These are phyloP conservation scores for Drosophila kanapiae DNA, from an alignment of 1,140 invertebrate genomes.

Conservation along the genomic window DNA sequence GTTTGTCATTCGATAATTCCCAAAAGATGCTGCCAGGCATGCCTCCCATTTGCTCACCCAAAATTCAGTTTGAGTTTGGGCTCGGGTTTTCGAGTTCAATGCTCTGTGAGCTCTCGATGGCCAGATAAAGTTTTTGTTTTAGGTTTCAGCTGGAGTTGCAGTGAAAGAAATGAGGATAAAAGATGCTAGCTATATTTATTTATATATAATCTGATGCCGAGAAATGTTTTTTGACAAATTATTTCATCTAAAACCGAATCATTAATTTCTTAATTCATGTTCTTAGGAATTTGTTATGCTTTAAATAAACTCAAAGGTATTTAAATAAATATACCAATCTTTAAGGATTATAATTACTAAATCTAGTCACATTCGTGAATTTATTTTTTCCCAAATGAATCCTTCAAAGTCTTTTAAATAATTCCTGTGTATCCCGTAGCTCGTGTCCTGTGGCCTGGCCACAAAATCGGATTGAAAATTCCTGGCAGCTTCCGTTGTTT, in stretches of 20 bases:
- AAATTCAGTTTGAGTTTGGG: conserved; percentile 12
- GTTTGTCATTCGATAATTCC: conserved; percentile 61
- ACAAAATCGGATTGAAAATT: conserved; percentile 57
- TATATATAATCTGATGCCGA: too few relatives aligned
- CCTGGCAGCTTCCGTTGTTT: conserved; percentile 51
- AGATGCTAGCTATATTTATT: too few relatives aligned
- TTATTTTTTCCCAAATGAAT: neutral
- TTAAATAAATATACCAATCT: too few relatives aligned
- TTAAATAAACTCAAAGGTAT: too few relatives aligned
- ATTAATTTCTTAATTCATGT: neutral
- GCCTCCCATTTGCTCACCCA: conserved; percentile 14
- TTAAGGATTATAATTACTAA: neutral
- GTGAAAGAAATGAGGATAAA: neutral
- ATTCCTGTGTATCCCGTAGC: neutral
- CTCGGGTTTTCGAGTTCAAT: conserved; percentile 46
- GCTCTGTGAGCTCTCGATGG: conserved; percentile 26
- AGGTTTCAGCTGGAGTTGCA: conserved; percentile 17
- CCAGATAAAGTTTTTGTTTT: conserved; percentile 46
- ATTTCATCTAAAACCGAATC: too few relatives aligned
- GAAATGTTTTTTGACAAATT: too few relatives aligned
- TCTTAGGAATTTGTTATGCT: neutral
- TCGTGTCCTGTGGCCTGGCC: conserved; percentile 29
- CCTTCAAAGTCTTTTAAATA: neutral
- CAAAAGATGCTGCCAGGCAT: conserved; percentile 52
- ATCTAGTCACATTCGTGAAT: neutral